Percentiles rank a stretch among this genome's conserved stretches.
Evolutionary conservation across 2,888 invertebrate species (phyloP).

Genomic region (Digitonthophagus gazella): DNA sequence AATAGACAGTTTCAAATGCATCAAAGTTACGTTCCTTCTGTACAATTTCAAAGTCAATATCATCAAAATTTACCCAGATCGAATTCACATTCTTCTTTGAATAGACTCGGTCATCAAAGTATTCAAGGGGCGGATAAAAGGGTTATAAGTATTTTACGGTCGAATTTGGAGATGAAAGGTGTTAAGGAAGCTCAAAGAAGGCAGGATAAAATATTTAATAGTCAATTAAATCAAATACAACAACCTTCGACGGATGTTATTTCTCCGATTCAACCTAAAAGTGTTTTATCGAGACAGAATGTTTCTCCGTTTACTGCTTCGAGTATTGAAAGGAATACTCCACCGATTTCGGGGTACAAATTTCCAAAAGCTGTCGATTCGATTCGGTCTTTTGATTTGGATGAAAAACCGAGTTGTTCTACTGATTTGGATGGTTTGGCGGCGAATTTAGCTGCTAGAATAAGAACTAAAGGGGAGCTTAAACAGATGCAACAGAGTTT

Average conservation of each 20-base stretch:
- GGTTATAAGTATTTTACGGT: slow-evolving; percentile 68
- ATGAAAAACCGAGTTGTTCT: slow-evolving; percentile 38
- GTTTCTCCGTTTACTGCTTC: slow-evolving; percentile 59
- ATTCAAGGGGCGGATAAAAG: slow-evolving; percentile 51
- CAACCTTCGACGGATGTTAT: slow-evolving; percentile 50
- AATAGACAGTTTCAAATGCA: slow-evolving; percentile 38
- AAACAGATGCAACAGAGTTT: slow-evolving; percentile 54
- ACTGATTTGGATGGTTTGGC: slow-evolving; percentile 59
- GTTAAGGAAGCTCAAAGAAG: slow-evolving; percentile 57
- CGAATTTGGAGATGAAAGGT: slow-evolving; percentile 67
- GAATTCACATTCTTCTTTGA: slow-evolving; percentile 39
- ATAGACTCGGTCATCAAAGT: slow-evolving; percentile 32
- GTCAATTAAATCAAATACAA: slow-evolving; percentile 42
- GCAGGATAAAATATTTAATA: slow-evolving; percentile 45
- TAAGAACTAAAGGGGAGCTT: slow-evolving; percentile 83
- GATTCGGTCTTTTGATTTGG: slow-evolving; percentile 56
- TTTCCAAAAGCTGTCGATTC: slow-evolving; percentile 70
- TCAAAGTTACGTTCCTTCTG: slow-evolving; percentile 47
- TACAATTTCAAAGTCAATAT: slow-evolving; percentile 41
- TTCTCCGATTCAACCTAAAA: slow-evolving; percentile 52
- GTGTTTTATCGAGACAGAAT: slow-evolving; percentile 53
- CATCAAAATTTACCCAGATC: slow-evolving; percentile 36
- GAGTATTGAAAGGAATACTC: slow-evolving; percentile 53
- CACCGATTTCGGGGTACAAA: slow-evolving; percentile 57
- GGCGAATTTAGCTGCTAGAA: slow-evolving; percentile 66